Base-by-base conservation (phyloP, 1,140 invertebrate species). In the Wasmannia auropunctata region DNA sequence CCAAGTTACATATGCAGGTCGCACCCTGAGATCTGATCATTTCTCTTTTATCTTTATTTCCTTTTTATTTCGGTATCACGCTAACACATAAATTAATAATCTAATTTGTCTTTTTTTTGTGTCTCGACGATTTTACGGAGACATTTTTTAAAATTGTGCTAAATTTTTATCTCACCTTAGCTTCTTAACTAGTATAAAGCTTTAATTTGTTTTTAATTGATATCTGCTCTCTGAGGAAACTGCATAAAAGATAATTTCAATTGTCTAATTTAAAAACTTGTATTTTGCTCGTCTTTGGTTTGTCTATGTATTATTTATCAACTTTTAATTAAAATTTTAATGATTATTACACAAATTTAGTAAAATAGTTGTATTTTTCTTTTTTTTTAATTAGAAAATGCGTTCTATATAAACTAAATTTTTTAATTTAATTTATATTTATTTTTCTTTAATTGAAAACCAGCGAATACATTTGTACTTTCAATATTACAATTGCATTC, bases 21-120 rank as follows among this genome's bases (percentile, higher is more conserved):
- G 51, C 14, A 4, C 16, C 1, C 14, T 58, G 37, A 19, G 14
- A 60, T 31, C n/a, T n/a, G 0, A 16, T n/a, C 4, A 16, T 46
- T 58, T n/a, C 25, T 76, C 40, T 74, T 72, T 51, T 54, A 72
- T 75, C 3, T 58, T 76, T 76, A 46, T n/a, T 28, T 60, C 0
- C 16, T 28, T 58, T 6, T 31, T 8, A 60, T 34, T n/a, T n/a
- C 25, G 25, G 14, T 60, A 60, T 60, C 16, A 37, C 3, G 2
- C 6, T 62, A 34, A 72, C n/a, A n/a, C n/a, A 51, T 10, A 34
- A 16, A 72, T n/a, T n/a, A n/a, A 1, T n/a, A 51, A 4, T n/a
- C 46, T 34, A 51, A 72, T 72, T 54, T 51, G 3, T 54, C 22
- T 11, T 51, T 34, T 34, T 11, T 28, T 31, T n/a, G n/a, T n/a